Conservation (phyloP, 2,888 invertebrate species). For the Aethes cnicana region DNA sequence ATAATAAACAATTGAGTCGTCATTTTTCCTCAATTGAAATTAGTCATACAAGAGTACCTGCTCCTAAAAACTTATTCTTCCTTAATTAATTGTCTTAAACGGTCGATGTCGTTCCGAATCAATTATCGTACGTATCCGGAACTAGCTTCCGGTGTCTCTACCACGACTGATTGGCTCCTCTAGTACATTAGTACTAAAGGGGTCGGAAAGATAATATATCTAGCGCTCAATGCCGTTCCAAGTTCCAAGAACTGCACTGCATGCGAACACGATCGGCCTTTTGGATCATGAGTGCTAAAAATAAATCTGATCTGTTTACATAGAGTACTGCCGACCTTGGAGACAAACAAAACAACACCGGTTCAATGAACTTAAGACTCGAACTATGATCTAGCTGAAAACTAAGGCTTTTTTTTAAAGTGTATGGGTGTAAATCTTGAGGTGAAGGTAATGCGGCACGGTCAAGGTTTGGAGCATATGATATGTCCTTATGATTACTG, state of each 20-base stretch:
- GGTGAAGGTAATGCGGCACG: conserved; percentile 44
- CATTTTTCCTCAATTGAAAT: no score
- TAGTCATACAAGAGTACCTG: no score
- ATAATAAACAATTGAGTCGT: no score
- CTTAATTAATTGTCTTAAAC: background rate
- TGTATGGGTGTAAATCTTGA: conserved; percentile 25
- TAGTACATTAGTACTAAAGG: background rate
- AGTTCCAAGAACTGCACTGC: conserved; percentile 1
- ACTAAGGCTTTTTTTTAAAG: no score
- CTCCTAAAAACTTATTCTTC: background rate
- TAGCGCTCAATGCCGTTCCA: conserved; percentile 10
- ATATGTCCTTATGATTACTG: conserved; percentile 43
- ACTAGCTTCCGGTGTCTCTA: conserved; percentile 1
- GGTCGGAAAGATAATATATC: conserved; percentile 9
- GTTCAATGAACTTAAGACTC: conserved; percentile 1
- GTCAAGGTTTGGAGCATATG: conserved; percentile 52
- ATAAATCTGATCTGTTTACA: conserved; percentile 2
- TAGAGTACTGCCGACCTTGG: background rate
- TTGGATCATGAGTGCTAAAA: background rate
- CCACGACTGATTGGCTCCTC: background rate
- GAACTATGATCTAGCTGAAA: no score
- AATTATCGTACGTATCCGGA: conserved; percentile 6
- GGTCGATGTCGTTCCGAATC: background rate
- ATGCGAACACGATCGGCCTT: conserved; percentile 28
- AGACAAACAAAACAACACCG: background rate